Conservation (phyloP, 2,888 invertebrate species). For the Caenorhabditis wallacei region DNA sequence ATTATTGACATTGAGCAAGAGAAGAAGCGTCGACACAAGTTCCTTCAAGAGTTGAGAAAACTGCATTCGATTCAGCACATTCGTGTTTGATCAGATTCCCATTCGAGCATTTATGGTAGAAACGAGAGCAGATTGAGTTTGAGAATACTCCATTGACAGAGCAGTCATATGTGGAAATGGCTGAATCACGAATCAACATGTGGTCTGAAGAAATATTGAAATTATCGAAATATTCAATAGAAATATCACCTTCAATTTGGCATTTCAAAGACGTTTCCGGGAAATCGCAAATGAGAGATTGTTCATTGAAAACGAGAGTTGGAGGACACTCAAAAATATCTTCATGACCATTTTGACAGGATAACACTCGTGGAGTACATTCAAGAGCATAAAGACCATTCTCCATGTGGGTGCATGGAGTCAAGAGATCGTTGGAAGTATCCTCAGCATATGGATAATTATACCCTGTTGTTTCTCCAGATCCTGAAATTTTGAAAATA, state of each 20-base stretch:
- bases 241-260: slow-evolving; percentile 8
- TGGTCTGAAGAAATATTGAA: slow-evolving; percentile 22
- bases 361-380: slow-evolving; percentile 47
- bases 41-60: slow-evolving; percentile 49
- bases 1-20: slow-evolving; percentile 39
- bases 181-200: slow-evolving; percentile 17
- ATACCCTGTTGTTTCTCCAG: background rate
- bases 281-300: slow-evolving; percentile 48
- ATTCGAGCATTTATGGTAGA: slow-evolving; percentile 40
- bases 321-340: slow-evolving; percentile 48
- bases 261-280: slow-evolving; percentile 55
- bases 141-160: slow-evolving; percentile 38
- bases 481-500: background rate
- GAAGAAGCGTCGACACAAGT: slow-evolving; percentile 42
- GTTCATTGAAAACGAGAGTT: slow-evolving; percentile 52
- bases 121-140: slow-evolving; percentile 22
- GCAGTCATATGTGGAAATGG: slow-evolving; percentile 31
- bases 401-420: slow-evolving; percentile 26
- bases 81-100: slow-evolving; percentile 26
- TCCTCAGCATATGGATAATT: background rate
- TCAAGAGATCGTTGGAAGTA: background rate
- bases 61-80: slow-evolving; percentile 36
- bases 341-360: slow-evolving; percentile 49
- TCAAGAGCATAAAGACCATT: slow-evolving; percentile 49
- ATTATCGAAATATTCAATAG: background rate